These are phyloP conservation scores for Microdon myrmicae DNA, from an alignment of 2,888 invertebrate species.

Conservation along the genomic window DNA sequence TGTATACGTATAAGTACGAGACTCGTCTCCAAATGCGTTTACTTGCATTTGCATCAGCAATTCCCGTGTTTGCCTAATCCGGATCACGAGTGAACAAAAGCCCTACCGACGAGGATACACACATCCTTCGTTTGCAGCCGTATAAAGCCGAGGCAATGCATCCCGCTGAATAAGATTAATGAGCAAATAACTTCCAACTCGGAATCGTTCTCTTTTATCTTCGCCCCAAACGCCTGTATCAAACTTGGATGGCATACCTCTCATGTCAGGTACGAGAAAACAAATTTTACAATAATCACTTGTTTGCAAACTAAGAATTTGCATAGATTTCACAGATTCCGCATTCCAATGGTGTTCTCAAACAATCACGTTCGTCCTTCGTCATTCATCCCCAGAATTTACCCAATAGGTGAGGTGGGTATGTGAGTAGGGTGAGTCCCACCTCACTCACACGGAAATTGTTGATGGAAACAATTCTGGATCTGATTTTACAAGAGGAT, in stretches of 20 bases:
- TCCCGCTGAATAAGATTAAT: slow-evolving; percentile 48
- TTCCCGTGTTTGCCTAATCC: too few relatives aligned
- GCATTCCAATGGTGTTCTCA: slow-evolving; percentile 40
- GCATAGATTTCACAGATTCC: slow-evolving; percentile 49
- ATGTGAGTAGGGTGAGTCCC: background rate
- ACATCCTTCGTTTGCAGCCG: background rate
- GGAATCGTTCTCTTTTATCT: slow-evolving; percentile 26
- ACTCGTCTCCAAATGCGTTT: slow-evolving; percentile 20
- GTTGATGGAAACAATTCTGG: slow-evolving; percentile 15
- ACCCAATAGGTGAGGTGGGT: background rate
- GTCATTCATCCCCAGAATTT: too few relatives aligned
- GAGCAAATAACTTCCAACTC: slow-evolving; percentile 48
- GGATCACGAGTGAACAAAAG: too few relatives aligned
- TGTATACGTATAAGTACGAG: too few relatives aligned
- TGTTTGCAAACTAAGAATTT: slow-evolving; percentile 52
- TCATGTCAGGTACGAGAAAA: slow-evolving; percentile 36
- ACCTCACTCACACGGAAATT: background rate
- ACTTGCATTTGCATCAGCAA: slow-evolving; percentile 41
- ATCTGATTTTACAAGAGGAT: slow-evolving; percentile 35
- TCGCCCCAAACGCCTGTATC: background rate
- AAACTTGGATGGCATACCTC: slow-evolving; percentile 3
- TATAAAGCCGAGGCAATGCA: slow-evolving; percentile 25
- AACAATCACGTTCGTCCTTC: slow-evolving; percentile 30
- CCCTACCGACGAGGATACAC: background rate
- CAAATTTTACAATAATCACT: slow-evolving; percentile 52